Evolutionary conservation across 2,888 invertebrate species (phyloP), one percentile per base, ranked within the genome.

Genomic region (Drosophila longiperda): DNA sequence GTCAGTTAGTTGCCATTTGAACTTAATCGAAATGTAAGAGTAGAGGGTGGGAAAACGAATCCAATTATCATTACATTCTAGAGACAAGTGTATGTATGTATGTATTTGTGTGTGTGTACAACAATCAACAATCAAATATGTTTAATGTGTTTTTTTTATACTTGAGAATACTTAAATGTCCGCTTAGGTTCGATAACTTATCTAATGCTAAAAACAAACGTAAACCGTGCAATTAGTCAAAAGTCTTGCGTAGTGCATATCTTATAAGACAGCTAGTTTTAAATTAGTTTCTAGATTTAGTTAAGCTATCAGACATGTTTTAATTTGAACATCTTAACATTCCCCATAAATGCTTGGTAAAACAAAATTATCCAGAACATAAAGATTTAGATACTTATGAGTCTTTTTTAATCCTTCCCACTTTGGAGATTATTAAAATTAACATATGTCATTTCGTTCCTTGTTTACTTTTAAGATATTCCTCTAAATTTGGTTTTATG

Each of bases 201-300:
- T 62, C 52, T 69, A 60, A 61, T 50, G 61, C 38, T 66, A 64
- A 67, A 69, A 42, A 32, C 66, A 70, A 65, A 78, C 66, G 73
- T 64, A 83, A 86, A 74, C 84, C 87, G 85, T 86, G 85, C 85
- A 86, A 86, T 86, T 86, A 86, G 85, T 88, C 83, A 85, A 83
- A 83, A 74, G 89, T 86, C 84, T 88, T 87, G 84, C 68, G 50
- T 86, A 86, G 75, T 67, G 64, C 68, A 79, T 88, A 82, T 75
- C 78, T 70, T 70, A 70, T 79, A 80, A 65, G 82, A 38, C 83
- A 69, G 45, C 50, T 83, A 85, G 61, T 73, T 69, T 64, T 70
- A 40, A 73, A 67, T 67, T 79, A 78, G 73, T 78, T 72, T 60
- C 11, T 78, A 78, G 59, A 62, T 72, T 75, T 65, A 75, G 61